Base-by-base conservation (phyloP, 2,888 invertebrate genomes). In the Eupithecia exiguata region DNA sequence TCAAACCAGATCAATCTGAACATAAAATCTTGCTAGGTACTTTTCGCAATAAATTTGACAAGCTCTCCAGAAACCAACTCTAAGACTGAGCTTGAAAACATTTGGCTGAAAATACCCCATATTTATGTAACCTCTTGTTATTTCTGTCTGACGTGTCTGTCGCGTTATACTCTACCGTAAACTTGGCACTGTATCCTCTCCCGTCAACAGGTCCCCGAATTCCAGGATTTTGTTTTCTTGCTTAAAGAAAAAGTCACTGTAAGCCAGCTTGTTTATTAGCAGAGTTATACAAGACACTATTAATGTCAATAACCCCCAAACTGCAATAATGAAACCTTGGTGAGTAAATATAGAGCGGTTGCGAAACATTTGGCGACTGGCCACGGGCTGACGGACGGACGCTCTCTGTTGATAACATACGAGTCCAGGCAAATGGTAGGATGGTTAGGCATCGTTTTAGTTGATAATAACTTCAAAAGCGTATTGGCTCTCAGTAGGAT, bases 221-320 rank as follows among this genome's bases (percentile, higher is more conserved):
- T 87, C 84, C 85, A 84, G 86, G 86, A 43, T 87, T 87, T 84
- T 80, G 78, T 83, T 75, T 76, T 77, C 80, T 83, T 81, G 77
- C 80, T 77, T 81, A 25, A 12, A 25, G 25, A 58, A 58, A 53
- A 58, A 58, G 58, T 14, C 12, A 58, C 58, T 58, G 58, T 58
- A 58, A 58, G 25, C 5, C 58, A 58, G 25, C 58, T 14, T 58
- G 25, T 58, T 58, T 58, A 58, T 58, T 58, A 61, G 40, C 83
- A 85, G 79, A 85, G 87, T 91, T 91, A 88, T 90, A 89, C 90
- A 91, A 92, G 84, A 79, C 81, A 79, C 82, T 86, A 85, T 83
- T 89, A 89, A 91, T 91, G 94, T 94, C 94, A 94, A 93, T 94
- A 93, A 94, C 94, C 94, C 84, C 90, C 91, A 92, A 93, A 93